Base-by-base conservation (phyloP, 2,113 vertebrate genomes). In the Periophthalmodon schlosseri region DNA sequence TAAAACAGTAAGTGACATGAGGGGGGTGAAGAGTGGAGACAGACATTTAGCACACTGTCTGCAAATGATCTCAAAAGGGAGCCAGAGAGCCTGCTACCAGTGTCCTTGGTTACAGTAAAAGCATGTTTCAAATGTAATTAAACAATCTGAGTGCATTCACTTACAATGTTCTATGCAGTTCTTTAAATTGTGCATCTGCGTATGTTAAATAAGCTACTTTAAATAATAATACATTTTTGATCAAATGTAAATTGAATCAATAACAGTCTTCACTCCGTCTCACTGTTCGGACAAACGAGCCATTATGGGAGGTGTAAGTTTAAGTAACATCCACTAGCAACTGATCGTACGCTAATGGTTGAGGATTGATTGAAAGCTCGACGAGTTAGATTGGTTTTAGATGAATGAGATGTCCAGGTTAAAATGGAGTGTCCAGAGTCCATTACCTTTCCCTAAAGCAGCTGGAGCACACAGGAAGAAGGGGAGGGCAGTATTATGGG, bases 361-460 rank as follows among this genome's bases (percentile, higher is more conserved):
- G 24, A 46, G 75, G 72, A 86, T 79, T 77, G 76, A 90, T 82
- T 3, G 46, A 57, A 68, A 73, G 60, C 63, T 68, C 61, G 57
- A 85, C 82, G 14, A 58, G 14, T 20, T 56, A 84, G 78, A 11
- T 75, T 72, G 69, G 75, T 78, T 83, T 78, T 78, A 60, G 36
- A 70, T 70, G 76, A 63, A 73, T 44, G 69, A 77, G 39, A 56
- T 33, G 67, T 63, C 47, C 50, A 67, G 75, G 84, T 72, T 64
- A 70, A 56, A 68, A 72, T 60, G 78, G 70, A 84, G 70, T 74
- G 67, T 80, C 3, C 9, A 66, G 79, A 56, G 74, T 90, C 88
- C 87, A 90, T 92, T 89, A 91, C 82, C 64, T 80, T 70, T 72
- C 68, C 70, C 74, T 68, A 70, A 83, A 88, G 88, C 76, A 83